Conservation (phyloP, 2,113 vertebrate species). For the Gallinago jamesoni region DNA sequence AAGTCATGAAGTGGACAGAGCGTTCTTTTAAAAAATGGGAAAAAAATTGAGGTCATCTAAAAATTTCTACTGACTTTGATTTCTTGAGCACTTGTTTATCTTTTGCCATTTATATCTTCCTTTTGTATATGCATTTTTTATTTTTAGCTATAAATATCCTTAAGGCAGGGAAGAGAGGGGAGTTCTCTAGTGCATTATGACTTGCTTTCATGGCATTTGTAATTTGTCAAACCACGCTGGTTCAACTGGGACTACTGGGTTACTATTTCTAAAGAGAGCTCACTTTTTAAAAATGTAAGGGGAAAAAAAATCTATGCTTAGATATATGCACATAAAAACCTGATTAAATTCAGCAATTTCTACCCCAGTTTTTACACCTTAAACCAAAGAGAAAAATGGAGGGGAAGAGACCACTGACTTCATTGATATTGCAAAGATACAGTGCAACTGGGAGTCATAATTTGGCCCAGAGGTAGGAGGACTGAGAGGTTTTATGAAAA, state of each 20-base stretch:
- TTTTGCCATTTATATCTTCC: slow-evolving; percentile 44
- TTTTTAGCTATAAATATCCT: slow-evolving; percentile 40
- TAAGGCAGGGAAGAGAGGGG: not conserved
- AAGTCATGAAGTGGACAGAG: not conserved
- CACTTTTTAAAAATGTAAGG: not conserved
- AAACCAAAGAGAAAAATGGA: not conserved
- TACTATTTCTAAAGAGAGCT: not conserved
- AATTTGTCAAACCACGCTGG: slow-evolving; percentile 10
- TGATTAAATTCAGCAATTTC: not conserved
- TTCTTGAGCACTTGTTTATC: slow-evolving; percentile 41
- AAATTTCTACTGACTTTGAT: slow-evolving; percentile 18
- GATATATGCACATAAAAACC: not conserved
- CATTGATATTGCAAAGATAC: not conserved
- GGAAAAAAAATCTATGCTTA: not conserved
- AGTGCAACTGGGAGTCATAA: not conserved
- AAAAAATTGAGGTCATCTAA: slow-evolving; percentile 42
- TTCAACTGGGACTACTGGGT: not conserved
- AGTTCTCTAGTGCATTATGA: not conserved
- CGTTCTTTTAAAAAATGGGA: slow-evolving; percentile 29
- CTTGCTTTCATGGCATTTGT: not conserved
- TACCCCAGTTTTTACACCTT: not conserved
- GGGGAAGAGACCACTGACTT: not conserved
- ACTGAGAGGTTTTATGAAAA: not conserved
- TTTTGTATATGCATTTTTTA: slow-evolving; percentile 3
- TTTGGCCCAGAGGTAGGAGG: not conserved